Base-by-base conservation (phyloP, 2,888 invertebrate species). In the Melanchra persicariae region DNA sequence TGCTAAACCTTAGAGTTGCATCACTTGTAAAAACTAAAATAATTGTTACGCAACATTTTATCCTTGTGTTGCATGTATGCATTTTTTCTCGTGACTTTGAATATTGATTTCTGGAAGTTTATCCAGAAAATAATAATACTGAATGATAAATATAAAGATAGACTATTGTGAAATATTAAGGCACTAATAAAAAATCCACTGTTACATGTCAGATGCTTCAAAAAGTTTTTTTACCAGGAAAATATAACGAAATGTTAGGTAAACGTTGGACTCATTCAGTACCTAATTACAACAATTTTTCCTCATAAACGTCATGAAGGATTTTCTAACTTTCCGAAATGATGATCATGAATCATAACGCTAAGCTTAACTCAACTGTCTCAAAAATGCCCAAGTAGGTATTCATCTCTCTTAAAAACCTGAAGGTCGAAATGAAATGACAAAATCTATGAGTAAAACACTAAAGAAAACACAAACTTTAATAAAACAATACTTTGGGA, bases 1-100 rank as follows among this genome's bases (percentile, higher is more conserved):
- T 84, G 62, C 71, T 65, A 47, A 74, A 66, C 63, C 65, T 47
- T 58, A 57, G 26, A 67, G 45, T 74, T 79, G 71, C 74, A 84
- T 76, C 71, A 81, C 54, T 70, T n/a, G 19, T 63, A 22, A 66
- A 77, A 65, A 55, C 57, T 72, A 34, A 70, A 71, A 74, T 80
- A 70, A 59, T 70, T 24, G n/a, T 79, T 68, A 70, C 49, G 69
- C 58, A 72, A 70, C 19, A 67, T 60, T 57, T 61, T 57, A 26
- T 43, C 22, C 60, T 60, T 55, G 54, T 57, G 17, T 15, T 78
- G 40, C 52, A 22, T 26, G n/a, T 15, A 7, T 61, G 7, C 1
- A 52, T 26, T 6, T 61, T 52, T 24, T 54, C 19, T 30, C 9
- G 19, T 49, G 12, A 40, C 47, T 51, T 34, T 40, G 1, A 45